A percentile compares a stretch with the other conserved stretches of the same genome.
These are phyloP conservation scores for Podarcis cretensis DNA, from an alignment of 2,113 vertebrate genomes.

Conservation along the genomic window DNA sequence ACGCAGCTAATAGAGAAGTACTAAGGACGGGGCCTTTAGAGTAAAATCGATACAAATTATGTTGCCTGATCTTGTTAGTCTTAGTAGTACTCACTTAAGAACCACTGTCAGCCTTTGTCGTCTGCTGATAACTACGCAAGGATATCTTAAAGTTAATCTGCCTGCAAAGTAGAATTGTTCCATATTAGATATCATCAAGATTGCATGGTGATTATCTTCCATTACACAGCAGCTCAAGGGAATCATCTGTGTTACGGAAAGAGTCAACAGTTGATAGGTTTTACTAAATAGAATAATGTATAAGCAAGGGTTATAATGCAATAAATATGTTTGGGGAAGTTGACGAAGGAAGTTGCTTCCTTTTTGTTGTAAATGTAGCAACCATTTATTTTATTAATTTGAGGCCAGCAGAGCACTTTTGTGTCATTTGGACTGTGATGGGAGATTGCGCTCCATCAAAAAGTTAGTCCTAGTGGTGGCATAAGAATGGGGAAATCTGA, in stretches of 20 bases:
- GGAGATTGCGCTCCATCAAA: not conserved
- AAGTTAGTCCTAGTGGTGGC: too few relatives aligned
- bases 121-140: not conserved
- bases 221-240: not conserved
- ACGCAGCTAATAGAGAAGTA: not conserved
- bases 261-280: not conserved
- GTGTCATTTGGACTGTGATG: not conserved
- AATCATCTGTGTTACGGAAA: not conserved
- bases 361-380: not conserved
- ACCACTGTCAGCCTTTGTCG: not conserved
- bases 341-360: not conserved
- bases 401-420: not conserved
- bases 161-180: not conserved
- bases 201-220: not conserved
- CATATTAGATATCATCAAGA: not conserved
- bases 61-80: not conserved
- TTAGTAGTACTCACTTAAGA: not conserved
- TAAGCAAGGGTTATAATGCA: not conserved
- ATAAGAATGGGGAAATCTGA: not conserved
- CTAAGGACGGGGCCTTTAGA: not conserved
- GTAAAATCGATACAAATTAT: not conserved
- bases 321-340: not conserved
- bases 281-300: not conserved
- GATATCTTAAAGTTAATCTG: not conserved
- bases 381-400: not conserved